These are phyloP conservation scores for Decapterus maruadsi DNA, from an alignment of 2,797 vertebrate genomes.

Conservation along the genomic window DNA sequence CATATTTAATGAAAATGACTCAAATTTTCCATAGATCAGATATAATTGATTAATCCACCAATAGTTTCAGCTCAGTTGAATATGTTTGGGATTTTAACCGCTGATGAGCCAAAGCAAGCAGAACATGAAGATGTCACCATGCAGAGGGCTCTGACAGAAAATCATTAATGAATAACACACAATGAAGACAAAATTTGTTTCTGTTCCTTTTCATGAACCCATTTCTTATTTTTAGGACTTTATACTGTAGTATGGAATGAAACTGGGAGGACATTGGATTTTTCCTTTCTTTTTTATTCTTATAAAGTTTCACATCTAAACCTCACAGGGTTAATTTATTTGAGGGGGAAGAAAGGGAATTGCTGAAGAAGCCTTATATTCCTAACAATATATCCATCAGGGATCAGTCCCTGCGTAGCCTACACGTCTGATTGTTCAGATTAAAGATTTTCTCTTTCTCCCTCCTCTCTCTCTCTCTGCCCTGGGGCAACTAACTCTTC, in stretches of 20 bases:
- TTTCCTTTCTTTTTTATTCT: background rate
- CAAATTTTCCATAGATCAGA: too few relatives aligned
- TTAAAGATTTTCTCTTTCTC: conserved; percentile 75
- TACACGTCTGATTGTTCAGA: conserved; percentile 75
- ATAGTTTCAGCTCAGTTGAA: too few relatives aligned
- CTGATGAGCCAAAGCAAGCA: background rate
- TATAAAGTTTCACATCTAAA: conserved; percentile 6
- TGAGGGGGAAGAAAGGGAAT: conserved; percentile 41
- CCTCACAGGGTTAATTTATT: conserved; percentile 50
- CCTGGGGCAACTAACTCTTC: conserved; percentile 72
- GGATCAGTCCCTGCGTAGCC: conserved; percentile 70
- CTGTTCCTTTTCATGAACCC: background rate
- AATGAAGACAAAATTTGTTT: background rate
- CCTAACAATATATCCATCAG: conserved; percentile 62
- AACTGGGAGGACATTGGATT: background rate
- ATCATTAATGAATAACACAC: too few relatives aligned
- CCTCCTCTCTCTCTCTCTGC: conserved; percentile 50
- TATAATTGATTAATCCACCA: too few relatives aligned
- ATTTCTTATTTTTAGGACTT: background rate
- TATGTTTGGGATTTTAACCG: background rate
- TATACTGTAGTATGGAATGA: background rate
- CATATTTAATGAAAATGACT: background rate
- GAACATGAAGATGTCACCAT: background rate
- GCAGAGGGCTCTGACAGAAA: background rate
- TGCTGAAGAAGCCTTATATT: conserved; percentile 58